Evolutionary conservation across 2,888 invertebrate species (phyloP).

Genomic region (Platycnemis pennipes): DNA sequence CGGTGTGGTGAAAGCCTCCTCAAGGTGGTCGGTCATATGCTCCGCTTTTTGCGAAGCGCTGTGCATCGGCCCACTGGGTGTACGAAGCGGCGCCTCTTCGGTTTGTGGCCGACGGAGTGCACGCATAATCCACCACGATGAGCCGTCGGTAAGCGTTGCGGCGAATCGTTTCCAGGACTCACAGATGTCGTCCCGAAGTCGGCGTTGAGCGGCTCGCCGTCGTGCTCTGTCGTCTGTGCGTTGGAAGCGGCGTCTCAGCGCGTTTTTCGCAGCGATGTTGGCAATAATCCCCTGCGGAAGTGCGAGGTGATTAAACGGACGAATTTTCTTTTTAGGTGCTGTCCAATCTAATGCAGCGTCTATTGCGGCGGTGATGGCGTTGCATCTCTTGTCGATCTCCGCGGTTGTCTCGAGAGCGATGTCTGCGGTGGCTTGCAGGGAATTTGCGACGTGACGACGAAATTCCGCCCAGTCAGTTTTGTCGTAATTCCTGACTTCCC

Average conservation of each 20-base stretch:
- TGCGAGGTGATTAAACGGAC: not conserved
- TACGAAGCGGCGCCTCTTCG: not conserved
- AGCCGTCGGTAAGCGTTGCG: not conserved
- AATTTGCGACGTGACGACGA: not conserved
- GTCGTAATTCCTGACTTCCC: not conserved
- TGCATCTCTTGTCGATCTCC: too few relatives aligned
- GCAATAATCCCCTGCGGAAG: not conserved
- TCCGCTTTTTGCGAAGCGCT: not conserved
- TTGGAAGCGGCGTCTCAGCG: not conserved
- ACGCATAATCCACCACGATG: not conserved
- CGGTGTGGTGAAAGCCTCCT: not conserved
- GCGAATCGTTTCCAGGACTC: not conserved
- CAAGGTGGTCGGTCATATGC: not conserved
- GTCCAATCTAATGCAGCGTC: not conserved
- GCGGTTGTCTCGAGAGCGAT: too few relatives aligned
- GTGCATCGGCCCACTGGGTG: not conserved
- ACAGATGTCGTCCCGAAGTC: not conserved
- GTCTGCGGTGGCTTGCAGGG: not conserved
- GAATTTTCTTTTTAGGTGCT: not conserved
- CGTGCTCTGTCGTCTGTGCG: not conserved
- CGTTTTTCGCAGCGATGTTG: not conserved
- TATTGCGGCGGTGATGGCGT: not conserved
- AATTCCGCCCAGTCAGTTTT: constrained; percentile 37
- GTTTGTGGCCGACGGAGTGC: not conserved
- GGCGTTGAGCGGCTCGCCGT: not conserved